Percentiles rank a stretch among this genome's conserved stretches.
Evolutionary conservation across 2,888 invertebrate species (phyloP).

Genomic region (Melinaea marsaeus): DNA sequence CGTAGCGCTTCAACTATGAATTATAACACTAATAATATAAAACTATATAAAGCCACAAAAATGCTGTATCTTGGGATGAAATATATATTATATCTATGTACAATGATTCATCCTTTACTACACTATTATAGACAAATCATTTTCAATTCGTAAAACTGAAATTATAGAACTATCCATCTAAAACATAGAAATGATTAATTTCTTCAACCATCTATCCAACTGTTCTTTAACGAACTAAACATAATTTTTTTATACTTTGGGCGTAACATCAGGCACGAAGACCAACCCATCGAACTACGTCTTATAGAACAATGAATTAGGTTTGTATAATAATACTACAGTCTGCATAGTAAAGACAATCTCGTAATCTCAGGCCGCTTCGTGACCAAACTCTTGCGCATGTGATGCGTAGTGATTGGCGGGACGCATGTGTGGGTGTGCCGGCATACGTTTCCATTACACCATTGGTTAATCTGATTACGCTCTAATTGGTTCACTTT

Average conservation of each 20-base stretch:
- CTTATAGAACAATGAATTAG: constrained; percentile 5
- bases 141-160: no score
- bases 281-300: constrained; percentile 1
- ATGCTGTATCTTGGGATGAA: no score
- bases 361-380: constrained; percentile 62
- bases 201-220: neutral
- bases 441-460: constrained; percentile 46
- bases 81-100: no score
- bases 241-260: neutral
- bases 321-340: constrained; percentile 4
- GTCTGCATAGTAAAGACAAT: constrained; percentile 63
- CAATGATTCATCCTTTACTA: no score
- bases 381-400: constrained; percentile 64
- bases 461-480: constrained; percentile 23
- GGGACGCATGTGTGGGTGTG: constrained; percentile 45
- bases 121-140: no score
- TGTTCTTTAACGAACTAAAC: neutral
- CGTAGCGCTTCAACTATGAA: no score
- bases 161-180: no score
- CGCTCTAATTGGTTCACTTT: constrained; percentile 15
- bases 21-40: no score
- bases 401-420: constrained; percentile 45
- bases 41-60: no score
- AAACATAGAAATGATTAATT: no score
- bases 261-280: constrained; percentile 1